Conservation (phyloP, 2,888 invertebrate genomes). For the Microdon myrmicae region DNA sequence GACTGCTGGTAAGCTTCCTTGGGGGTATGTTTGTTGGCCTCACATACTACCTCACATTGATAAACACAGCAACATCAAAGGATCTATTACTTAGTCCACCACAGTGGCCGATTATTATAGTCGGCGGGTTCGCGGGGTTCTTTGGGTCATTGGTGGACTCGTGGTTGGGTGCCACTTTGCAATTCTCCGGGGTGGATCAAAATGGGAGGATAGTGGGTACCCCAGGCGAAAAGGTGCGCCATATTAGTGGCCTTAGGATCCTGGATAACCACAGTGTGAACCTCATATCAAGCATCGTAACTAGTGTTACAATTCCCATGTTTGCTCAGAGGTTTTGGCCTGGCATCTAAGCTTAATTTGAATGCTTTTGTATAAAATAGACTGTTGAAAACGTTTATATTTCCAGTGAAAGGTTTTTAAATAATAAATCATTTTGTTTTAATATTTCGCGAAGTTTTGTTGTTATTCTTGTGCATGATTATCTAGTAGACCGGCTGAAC, state of each 20-base stretch:
- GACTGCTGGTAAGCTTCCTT: conserved; percentile 69
- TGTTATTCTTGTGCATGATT: not conserved
- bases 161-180: conserved; percentile 83
- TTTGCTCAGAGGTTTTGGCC: conserved; percentile 72
- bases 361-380: not conserved
- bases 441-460: conserved; percentile 27
- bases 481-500: too few species aligned
- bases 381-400: not conserved
- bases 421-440: conserved; percentile 47
- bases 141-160: conserved; percentile 87
- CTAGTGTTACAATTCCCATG: conserved; percentile 77
- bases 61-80: conserved; percentile 73
- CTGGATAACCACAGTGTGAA: conserved; percentile 91
- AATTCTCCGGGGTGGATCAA: conserved; percentile 84
- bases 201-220: conserved; percentile 77
- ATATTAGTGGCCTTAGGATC: conserved; percentile 80
- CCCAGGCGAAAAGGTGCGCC: conserved; percentile 75
- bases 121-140: conserved; percentile 80
- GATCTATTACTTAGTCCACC: conserved; percentile 72
- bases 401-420: conserved; percentile 7
- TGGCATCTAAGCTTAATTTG: conserved; percentile 53
- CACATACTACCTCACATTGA: conserved; percentile 75
- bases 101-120: conserved; percentile 82
- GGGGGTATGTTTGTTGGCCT: conserved; percentile 74
- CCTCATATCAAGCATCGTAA: conserved; percentile 80